These are phyloP conservation scores for Choloepus hoffmanni DNA, from an alignment of 2,113 vertebrate genomes.

Conservation along the genomic window DNA sequence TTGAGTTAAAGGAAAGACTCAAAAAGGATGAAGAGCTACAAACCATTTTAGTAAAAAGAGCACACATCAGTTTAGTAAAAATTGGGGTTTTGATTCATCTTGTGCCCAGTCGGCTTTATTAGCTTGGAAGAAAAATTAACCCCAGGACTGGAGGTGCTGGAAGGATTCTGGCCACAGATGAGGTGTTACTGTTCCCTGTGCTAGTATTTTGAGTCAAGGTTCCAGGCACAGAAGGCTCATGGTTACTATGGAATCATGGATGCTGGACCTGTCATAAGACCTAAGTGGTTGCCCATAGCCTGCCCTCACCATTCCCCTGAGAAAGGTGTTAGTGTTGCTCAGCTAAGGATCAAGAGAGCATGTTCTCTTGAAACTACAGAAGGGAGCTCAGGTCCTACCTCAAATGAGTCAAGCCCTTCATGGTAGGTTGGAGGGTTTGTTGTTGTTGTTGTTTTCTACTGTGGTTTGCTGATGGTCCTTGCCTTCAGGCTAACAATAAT, in stretches of 20 bases:
- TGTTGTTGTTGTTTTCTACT: not conserved
- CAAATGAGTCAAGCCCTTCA: not conserved
- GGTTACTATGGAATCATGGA: not conserved
- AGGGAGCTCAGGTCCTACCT: not conserved
- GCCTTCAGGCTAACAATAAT: slow-evolving; percentile 4
- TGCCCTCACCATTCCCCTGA: not conserved
- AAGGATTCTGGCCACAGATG: not conserved
- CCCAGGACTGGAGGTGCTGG: not conserved
- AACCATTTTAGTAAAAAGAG: not conserved
- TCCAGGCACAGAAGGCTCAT: not conserved
- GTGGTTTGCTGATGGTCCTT: not conserved
- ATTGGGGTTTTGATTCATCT: not conserved
- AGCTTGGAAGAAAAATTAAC: not conserved
- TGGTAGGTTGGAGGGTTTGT: not conserved
- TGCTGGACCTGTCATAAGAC: not conserved
- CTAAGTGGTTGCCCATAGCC: not conserved
- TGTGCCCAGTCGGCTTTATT: not conserved
- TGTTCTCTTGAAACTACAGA: not conserved
- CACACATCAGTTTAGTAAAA: too few relatives aligned
- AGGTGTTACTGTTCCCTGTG: not conserved
- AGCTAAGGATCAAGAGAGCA: not conserved
- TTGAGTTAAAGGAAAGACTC: not conserved
- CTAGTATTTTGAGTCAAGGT: not conserved
- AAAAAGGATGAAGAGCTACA: not conserved
- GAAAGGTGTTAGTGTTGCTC: not conserved